These are phyloP conservation scores for Dascillus cervinus DNA, from an alignment of 2,888 invertebrate species.

Conservation along the genomic window DNA sequence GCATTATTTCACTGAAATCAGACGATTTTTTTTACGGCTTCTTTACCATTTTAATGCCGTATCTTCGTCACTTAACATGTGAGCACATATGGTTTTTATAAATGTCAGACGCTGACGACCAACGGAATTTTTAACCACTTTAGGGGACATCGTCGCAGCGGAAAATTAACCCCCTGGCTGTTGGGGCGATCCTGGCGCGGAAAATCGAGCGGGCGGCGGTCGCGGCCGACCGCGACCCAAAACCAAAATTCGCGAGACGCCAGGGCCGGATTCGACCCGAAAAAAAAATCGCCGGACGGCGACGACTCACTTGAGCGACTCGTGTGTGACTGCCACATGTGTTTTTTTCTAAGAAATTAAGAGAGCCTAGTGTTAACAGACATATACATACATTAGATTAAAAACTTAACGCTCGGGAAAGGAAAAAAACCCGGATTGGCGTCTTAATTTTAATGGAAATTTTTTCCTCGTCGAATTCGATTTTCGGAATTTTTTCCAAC, in stretches of 20 bases:
- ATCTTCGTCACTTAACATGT: slow-evolving; percentile 35
- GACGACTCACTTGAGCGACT: slow-evolving; percentile 13
- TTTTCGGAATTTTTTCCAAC: no score
- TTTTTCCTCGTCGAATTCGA: no score
- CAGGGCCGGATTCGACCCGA: no score
- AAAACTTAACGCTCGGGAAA: slow-evolving; percentile 8
- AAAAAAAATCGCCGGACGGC: slow-evolving; percentile 10
- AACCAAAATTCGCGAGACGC: no score
- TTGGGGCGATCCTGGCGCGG: slow-evolving; percentile 6
- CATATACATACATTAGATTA: slow-evolving; percentile 12
- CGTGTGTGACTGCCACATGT: slow-evolving; percentile 14
- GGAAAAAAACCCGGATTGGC: no score
- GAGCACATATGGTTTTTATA: slow-evolving; percentile 35
- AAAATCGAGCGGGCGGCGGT: no score
- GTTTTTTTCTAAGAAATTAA: slow-evolving; percentile 12
- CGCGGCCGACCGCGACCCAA: no score
- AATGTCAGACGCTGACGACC: slow-evolving; percentile 29
- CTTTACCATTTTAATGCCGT: no score
- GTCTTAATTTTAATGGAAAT: no score
- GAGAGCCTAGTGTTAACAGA: slow-evolving; percentile 11
- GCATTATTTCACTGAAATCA: no score
- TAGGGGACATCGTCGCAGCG: slow-evolving; percentile 23
- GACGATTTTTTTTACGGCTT: no score
- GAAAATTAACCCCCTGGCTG: slow-evolving; percentile 5
- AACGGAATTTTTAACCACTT: slow-evolving; percentile 28